phyloP scores from a whole-genome alignment of 2,888 invertebrate genomes.

The Myathropa florea region DNA sequence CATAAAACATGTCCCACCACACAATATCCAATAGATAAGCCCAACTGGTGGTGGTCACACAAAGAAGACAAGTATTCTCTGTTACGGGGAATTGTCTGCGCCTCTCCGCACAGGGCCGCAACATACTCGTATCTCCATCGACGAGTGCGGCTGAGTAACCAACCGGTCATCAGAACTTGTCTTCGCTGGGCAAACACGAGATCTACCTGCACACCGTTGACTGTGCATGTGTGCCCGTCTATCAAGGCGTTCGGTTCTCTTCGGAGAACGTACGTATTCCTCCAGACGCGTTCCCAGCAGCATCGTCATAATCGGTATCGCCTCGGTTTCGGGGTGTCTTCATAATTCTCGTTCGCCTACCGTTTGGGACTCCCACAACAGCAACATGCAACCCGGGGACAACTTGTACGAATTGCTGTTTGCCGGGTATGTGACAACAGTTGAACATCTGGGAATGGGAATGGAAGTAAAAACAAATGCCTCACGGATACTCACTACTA shows the following conservation, averaged over 20 bases:
- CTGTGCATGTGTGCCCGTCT: neutral
- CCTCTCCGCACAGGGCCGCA: neutral
- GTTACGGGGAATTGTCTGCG: constrained; percentile 4
- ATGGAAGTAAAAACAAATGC: constrained; percentile 7
- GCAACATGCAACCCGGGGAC: neutral
- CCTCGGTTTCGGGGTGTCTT: neutral
- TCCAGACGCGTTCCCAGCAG: neutral
- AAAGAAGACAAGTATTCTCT: constrained; percentile 13
- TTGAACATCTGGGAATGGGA: constrained; percentile 56
- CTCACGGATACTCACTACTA: neutral
- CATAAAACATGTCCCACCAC: constrained; percentile 31
- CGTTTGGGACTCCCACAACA: constrained; percentile 28
- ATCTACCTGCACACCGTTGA: constrained; percentile 27
- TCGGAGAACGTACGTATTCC: neutral
- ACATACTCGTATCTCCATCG: neutral
- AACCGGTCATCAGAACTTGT: constrained; percentile 50
- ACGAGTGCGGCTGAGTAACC: constrained; percentile 24
- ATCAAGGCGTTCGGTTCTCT: constrained; percentile 6
- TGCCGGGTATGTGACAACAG: constrained; percentile 48
- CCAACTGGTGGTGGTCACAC: constrained; percentile 18
- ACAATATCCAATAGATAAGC: constrained; percentile 34
- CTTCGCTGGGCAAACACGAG: constrained; percentile 30
- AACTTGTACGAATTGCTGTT: constrained; percentile 34
- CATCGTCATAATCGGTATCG: constrained; percentile 32
- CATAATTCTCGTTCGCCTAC: constrained; percentile 2